Evolutionary conservation across 2,888 invertebrate species (phyloP).

Genomic region (Chorisops tibialis): DNA sequence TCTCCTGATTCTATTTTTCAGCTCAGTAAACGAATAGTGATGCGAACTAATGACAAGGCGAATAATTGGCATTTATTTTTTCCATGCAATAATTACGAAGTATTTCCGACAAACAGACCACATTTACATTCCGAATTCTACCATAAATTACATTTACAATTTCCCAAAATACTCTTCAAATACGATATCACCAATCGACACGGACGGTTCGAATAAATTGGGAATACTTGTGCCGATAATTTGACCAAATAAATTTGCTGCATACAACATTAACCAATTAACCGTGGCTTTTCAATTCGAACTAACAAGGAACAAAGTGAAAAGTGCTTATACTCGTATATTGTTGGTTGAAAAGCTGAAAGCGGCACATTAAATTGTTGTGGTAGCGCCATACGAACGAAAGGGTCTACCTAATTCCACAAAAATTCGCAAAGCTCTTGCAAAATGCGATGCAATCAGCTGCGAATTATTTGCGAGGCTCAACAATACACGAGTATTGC

Average conservation of each 20-base stretch:
- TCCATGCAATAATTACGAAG: too few species aligned
- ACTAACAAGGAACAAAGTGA: neutral
- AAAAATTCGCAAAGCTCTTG: constrained; percentile 2
- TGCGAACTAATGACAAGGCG: too few species aligned
- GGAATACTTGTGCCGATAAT: neutral
- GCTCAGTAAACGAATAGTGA: too few species aligned
- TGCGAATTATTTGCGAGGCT: neutral
- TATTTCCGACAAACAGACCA: neutral
- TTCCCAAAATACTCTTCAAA: neutral
- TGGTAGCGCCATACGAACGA: neutral
- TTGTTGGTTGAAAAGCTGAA: neutral
- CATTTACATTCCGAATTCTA: neutral
- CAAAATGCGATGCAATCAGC: neutral
- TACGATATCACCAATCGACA: neutral
- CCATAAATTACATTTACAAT: constrained; percentile 5
- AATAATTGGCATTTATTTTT: too few species aligned
- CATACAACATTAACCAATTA: neutral
- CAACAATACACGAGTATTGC: too few species aligned
- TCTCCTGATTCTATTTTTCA: too few species aligned
- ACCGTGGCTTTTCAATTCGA: constrained; percentile 5
- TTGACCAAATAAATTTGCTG: constrained; percentile 12
- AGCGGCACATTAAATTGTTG: constrained; percentile 16
- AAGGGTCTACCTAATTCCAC: constrained; percentile 1
- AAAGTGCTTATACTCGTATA: neutral
- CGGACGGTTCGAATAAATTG: neutral